These are phyloP conservation scores for Andrena bucephala DNA, from an alignment of 2,888 invertebrate species.

Conservation along the genomic window DNA sequence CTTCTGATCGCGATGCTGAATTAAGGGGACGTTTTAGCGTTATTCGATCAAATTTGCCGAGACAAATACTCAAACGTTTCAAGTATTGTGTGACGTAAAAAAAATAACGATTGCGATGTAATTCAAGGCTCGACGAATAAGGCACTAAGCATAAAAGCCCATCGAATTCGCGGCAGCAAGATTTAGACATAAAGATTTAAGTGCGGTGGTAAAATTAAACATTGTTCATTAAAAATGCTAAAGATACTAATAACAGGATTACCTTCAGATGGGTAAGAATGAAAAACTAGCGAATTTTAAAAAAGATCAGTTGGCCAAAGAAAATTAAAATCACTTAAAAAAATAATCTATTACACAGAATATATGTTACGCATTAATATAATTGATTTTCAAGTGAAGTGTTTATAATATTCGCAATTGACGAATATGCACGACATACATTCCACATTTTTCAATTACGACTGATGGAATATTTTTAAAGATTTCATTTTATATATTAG, in stretches of 20 bases:
- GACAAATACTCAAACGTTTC: constrained; percentile 31
- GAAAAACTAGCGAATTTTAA: too few relatives aligned
- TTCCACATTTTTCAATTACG: background rate
- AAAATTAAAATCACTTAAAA: too few relatives aligned
- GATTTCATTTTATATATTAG: background rate
- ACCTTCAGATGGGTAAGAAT: too few relatives aligned
- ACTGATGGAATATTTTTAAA: constrained; percentile 1
- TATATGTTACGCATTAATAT: background rate
- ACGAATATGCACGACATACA: background rate
- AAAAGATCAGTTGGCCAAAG: too few relatives aligned
- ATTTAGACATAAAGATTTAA: background rate
- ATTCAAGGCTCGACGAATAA: background rate
- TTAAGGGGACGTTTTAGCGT: constrained; percentile 61
- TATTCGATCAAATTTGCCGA: background rate
- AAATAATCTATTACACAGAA: too few relatives aligned
- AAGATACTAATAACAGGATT: too few relatives aligned
- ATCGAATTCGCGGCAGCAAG: too few relatives aligned
- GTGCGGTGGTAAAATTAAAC: background rate
- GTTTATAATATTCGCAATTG: background rate
- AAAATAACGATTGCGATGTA: background rate
- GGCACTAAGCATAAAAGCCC: background rate
- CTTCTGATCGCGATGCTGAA: constrained; percentile 83
- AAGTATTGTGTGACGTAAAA: background rate
- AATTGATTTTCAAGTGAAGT: background rate
- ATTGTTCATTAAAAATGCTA: background rate